A percentile compares a stretch with the other conserved stretches of the same genome.
These are phyloP conservation scores for Nyctibius grandis DNA, from an alignment of 2,797 vertebrate species.

Conservation along the genomic window DNA sequence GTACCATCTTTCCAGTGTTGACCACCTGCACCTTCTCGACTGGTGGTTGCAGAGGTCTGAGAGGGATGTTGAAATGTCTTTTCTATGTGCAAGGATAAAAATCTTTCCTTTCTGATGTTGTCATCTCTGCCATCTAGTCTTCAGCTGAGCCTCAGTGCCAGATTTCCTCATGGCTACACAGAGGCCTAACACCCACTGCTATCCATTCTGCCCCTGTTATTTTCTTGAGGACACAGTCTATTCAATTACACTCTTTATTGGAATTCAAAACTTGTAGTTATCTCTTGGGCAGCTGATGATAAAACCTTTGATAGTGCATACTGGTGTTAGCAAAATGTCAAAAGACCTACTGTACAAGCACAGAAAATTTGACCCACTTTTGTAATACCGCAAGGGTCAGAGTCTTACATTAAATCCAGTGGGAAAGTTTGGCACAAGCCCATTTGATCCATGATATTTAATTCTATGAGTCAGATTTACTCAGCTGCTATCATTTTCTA, in stretches of 20 bases:
- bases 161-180: background rate
- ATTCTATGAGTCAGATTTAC: slow-evolving; percentile 58
- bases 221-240: slow-evolving; percentile 16
- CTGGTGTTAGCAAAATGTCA: slow-evolving; percentile 59
- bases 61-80: background rate
- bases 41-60: background rate
- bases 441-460: slow-evolving; percentile 66
- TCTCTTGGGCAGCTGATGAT: slow-evolving; percentile 57
- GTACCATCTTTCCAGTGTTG: background rate
- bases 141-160: background rate
- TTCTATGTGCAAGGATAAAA: background rate
- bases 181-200: background rate
- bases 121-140: background rate
- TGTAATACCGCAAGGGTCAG: slow-evolving; percentile 61
- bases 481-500: slow-evolving; percentile 50
- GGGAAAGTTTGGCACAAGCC: slow-evolving; percentile 57
- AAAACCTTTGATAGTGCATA: slow-evolving; percentile 47
- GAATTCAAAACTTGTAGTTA: slow-evolving; percentile 61
- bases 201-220: background rate
- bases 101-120: background rate
- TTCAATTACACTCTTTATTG: slow-evolving; percentile 41
- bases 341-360: slow-evolving; percentile 50
- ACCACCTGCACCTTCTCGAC: background rate
- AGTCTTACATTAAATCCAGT: slow-evolving; percentile 63
- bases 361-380: slow-evolving; percentile 63